These are phyloP conservation scores for Ptychodera flava DNA, from an alignment of 35 echinoderm and acorn worm species.

Conservation along the genomic window DNA sequence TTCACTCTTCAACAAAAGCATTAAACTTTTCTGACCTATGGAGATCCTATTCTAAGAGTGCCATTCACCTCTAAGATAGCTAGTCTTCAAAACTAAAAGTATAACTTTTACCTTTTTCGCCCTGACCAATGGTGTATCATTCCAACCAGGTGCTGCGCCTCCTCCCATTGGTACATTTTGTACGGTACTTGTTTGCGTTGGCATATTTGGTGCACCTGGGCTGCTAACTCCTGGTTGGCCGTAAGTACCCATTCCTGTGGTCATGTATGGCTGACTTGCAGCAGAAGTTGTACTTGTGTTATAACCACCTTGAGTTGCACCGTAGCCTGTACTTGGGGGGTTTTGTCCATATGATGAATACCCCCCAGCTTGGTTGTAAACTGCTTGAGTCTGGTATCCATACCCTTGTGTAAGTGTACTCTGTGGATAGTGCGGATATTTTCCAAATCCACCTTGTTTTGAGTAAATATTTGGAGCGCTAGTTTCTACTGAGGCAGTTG, in stretches of 20 bases:
- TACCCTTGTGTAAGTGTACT: background rate
- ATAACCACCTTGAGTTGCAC: background rate
- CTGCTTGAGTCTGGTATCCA: background rate
- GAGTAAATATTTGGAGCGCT: constrained; percentile 12
- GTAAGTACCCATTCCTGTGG: background rate
- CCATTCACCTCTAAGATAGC: no score
- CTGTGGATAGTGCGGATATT: background rate
- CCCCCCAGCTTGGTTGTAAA: background rate
- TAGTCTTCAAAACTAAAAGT: no score
- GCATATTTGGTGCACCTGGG: constrained; percentile 17
- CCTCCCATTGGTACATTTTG: constrained; percentile 9
- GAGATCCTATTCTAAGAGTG: no score
- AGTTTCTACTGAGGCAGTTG: background rate
- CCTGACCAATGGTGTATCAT: constrained; percentile 83
- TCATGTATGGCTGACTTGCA: constrained; percentile 26
- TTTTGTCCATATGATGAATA: background rate
- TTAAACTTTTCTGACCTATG: no score
- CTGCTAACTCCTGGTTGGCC: constrained; percentile 14
- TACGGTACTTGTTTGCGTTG: constrained; percentile 4
- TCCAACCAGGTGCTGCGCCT: constrained; percentile 50
- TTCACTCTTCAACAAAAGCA: no score
- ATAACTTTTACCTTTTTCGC: constrained; percentile 38
- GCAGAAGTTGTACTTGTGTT: constrained; percentile 42
- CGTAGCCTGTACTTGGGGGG: background rate
- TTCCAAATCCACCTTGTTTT: background rate